A percentile compares a stretch with the other conserved stretches of the same genome.
Evolutionary conservation across 1,140 invertebrate species (phyloP).

Genomic region (Macrotrachela quadricornifera): DNA sequence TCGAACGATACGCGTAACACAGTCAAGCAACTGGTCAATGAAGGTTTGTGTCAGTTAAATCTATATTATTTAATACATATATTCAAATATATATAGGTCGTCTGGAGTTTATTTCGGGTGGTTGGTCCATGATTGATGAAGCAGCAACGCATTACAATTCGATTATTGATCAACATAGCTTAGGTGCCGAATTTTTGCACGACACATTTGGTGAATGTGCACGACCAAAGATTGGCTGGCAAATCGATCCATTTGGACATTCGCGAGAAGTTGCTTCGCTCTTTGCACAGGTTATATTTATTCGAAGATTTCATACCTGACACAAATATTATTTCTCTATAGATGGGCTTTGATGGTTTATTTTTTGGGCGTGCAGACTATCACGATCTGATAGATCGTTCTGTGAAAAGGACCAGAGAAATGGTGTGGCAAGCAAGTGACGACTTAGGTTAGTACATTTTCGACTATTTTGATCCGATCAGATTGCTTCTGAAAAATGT

Average conservation of each 20-base stretch:
- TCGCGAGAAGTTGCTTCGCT: no score
- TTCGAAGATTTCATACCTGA: conserved; percentile 69
- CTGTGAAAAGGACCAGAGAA: conserved; percentile 46
- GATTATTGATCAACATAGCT: conserved; percentile 67
- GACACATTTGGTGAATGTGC: conserved; percentile 62
- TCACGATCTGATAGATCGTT: conserved; percentile 49
- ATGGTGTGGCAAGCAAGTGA: conserved; percentile 57
- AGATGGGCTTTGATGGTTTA: conserved; percentile 52
- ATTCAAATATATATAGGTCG: conserved; percentile 22
- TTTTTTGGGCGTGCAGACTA: conserved; percentile 70
- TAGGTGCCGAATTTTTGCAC: conserved; percentile 43
- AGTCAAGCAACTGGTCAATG: conserved; percentile 25
- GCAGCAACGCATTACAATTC: conserved; percentile 71
- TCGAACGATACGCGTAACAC: conserved; percentile 34
- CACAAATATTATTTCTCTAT: conserved; percentile 55
- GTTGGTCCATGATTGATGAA: conserved; percentile 95
- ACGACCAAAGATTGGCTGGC: conserved; percentile 55
- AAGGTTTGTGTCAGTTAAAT: conserved; percentile 14
- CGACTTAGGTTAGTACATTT: conserved; percentile 40
- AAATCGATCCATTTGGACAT: no score
- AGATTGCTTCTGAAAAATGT: no score
- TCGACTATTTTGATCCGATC: no score
- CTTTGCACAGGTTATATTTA: conserved; percentile 39
- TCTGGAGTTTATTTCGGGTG: conserved; percentile 78
- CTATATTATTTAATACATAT: neutral